Evolutionary conservation across 2,888 invertebrate genomes (phyloP), one percentile per base, ranked within the genome.

Genomic region (Psylliodes chrysocephalus): DNA sequence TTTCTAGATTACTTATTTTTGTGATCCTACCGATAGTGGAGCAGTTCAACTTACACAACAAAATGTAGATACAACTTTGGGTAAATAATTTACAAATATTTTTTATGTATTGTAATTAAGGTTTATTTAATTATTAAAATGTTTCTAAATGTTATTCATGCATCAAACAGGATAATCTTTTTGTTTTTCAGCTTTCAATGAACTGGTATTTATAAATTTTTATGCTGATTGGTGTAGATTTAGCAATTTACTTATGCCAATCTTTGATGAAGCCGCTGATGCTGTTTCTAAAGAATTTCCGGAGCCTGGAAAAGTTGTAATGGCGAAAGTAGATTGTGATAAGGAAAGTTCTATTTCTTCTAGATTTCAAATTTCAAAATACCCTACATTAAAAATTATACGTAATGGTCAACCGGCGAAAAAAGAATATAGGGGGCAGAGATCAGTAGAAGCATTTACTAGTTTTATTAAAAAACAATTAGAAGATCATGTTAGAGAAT

Each of bases 211-310:
- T 84, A 90, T 99, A 67, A 99, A 99, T 85, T 99, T 99, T 84
- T 99, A 98, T 85, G 99, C 99, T 25, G 98, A 99, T 81, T 99
- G 99, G 99, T 99, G 99, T 85, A 91, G 95, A 78, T 99, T 98
- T 86, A 98, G 98, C 85, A 98, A 95, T 82, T 89, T 96, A 85
- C 85, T 99, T 79, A 93, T 94, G 82, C 99, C 99, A 8, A 91
- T 98, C 77, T 99, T 96, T 84, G 95, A 96, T 82, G 96, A 98
- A 82, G 95, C 98, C 38, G 93, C 97, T 7, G 93, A 93, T 73
- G 94, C 92, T 84, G 89, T 98, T 68, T 83, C 86, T 28, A 88
- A 88, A 77, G 90, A 89, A 70, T 94, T 92, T 77, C 92, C 94
- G 53, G 90, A 92, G 64, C 81, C 88, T 12, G 95, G 95, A 8